Evolutionary conservation across 2,113 vertebrate genomes (phyloP).

Genomic region (Plotosus lineatus): DNA sequence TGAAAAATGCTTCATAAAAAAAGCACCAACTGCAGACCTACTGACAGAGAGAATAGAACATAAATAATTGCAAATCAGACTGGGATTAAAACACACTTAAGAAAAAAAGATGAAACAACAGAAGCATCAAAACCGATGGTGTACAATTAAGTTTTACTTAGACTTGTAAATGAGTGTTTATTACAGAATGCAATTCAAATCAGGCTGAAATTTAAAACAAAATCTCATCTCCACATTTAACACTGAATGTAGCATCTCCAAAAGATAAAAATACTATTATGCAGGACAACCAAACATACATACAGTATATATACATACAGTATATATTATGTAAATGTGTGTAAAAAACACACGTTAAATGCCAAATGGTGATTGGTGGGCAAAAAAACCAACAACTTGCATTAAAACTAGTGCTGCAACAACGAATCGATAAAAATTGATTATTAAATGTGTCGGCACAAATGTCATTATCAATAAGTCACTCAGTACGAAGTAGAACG

Average conservation of each 20-base stretch:
- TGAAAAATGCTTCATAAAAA: conserved; percentile 33
- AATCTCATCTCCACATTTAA: not conserved
- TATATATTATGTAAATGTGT: too few relatives aligned
- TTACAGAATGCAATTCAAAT: not conserved
- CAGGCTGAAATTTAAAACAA: not conserved
- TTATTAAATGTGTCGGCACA: too few relatives aligned
- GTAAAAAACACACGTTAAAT: too few relatives aligned
- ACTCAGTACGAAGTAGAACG: too few relatives aligned
- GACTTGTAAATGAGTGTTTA: not conserved
- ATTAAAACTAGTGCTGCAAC: too few relatives aligned
- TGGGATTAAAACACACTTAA: not conserved
- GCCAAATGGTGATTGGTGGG: too few relatives aligned
- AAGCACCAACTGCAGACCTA: not conserved
- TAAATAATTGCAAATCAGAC: conserved; percentile 12
- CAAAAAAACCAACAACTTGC: too few relatives aligned
- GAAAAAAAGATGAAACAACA: conserved; percentile 12
- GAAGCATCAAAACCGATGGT: not conserved
- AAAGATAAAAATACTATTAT: not conserved
- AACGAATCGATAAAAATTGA: too few relatives aligned
- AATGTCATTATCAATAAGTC: too few relatives aligned
- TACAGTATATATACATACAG: too few relatives aligned
- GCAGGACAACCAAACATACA: conserved; percentile 5
- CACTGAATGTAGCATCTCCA: not conserved
- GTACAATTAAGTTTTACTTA: not conserved
- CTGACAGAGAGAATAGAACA: conserved; percentile 5